Evolutionary conservation across 1,140 invertebrate genomes (phyloP).

Genomic region (Drosophila rufa): DNA sequence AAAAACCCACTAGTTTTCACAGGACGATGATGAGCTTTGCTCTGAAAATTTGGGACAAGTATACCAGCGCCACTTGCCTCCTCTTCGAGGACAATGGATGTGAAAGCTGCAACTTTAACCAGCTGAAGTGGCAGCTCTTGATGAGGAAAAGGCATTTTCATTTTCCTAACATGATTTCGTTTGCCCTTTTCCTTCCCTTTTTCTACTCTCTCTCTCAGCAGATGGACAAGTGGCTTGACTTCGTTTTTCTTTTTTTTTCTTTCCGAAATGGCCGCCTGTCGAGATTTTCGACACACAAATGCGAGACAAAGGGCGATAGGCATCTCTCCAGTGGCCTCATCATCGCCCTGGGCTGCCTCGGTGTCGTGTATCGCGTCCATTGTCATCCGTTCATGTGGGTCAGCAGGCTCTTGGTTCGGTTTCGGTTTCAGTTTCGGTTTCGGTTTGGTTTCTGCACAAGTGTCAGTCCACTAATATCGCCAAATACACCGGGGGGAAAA

Average conservation of each 20-base stretch:
- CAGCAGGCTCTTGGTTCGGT: constrained; percentile 8
- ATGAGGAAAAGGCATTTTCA: constrained; percentile 44
- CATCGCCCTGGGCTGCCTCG: constrained; percentile 18
- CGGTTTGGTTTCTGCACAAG: constrained; percentile 13
- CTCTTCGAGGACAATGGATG: constrained; percentile 15
- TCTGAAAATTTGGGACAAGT: constrained; percentile 9
- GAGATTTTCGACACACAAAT: constrained; percentile 52
- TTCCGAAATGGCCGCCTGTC: constrained; percentile 28
- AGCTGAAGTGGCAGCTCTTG: constrained; percentile 42
- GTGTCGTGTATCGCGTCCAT: constrained; percentile 26
- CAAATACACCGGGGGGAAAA: neutral
- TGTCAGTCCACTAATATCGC: constrained; percentile 15
- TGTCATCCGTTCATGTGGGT: constrained; percentile 35
- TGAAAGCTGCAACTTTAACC: constrained; percentile 19
- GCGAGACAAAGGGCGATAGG: constrained; percentile 52
- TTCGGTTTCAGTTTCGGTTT: constrained; percentile 22
- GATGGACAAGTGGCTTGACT: constrained; percentile 52
- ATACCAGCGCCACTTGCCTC: neutral
- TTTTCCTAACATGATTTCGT: constrained; percentile 42
- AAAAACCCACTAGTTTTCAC: constrained; percentile 14
- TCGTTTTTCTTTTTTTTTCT: constrained; percentile 16
- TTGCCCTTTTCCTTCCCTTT: constrained; percentile 1
- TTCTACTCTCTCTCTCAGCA: neutral
- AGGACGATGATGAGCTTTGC: constrained; percentile 2
- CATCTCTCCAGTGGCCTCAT: constrained; percentile 48